These are phyloP conservation scores for Choloepus hoffmanni DNA, from an alignment of 2,113 vertebrate species.

Conservation along the genomic window DNA sequence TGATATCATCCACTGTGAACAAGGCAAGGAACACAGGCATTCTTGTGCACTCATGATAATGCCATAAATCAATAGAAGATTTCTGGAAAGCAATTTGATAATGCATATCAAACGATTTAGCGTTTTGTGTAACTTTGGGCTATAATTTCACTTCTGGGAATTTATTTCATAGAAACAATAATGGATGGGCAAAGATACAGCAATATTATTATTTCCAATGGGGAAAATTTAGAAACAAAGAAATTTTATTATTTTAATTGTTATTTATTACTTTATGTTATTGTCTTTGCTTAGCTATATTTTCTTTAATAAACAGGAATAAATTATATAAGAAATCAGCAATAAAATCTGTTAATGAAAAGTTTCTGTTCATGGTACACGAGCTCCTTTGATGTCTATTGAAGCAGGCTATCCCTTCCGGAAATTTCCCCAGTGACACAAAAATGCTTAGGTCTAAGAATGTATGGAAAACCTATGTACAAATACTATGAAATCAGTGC, in stretches of 20 bases:
- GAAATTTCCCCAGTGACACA: not conserved
- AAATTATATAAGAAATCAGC: constrained; percentile 17
- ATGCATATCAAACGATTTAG: not conserved
- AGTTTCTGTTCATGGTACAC: not conserved
- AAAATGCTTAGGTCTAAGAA: not conserved
- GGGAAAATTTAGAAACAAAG: not conserved
- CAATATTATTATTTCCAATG: constrained; percentile 35
- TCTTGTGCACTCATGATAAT: not conserved
- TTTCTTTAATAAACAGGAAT: not conserved
- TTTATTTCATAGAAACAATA: constrained; percentile 9
- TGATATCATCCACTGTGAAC: not conserved
- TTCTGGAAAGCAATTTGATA: not conserved
- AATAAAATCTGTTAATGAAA: not conserved
- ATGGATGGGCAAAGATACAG: not conserved
- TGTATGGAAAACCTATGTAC: not conserved
- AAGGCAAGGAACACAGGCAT: not conserved
- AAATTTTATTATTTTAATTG: not conserved
- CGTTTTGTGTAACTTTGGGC: not conserved
- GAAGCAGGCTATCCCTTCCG: not conserved
- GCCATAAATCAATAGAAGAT: not conserved
- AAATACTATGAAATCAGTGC: not conserved
- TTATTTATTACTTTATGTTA: not conserved
- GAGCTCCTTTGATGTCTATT: not conserved
- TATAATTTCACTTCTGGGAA: constrained; percentile 36
- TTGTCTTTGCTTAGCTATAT: not conserved